phyloP scores from a whole-genome alignment of 2,888 invertebrate species.

The Electrophaes corylata region DNA sequence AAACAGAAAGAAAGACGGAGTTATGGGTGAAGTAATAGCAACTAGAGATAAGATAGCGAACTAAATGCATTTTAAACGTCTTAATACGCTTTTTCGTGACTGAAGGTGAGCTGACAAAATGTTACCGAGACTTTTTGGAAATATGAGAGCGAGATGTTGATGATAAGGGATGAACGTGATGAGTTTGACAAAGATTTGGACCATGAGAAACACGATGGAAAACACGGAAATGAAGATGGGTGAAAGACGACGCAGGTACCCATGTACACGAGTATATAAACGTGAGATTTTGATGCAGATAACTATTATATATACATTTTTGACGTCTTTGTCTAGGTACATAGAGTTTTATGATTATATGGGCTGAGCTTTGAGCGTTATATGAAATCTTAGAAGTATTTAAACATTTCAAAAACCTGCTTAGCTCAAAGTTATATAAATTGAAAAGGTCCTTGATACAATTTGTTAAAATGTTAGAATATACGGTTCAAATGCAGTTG shows the following conservation, averaged over 20 bases:
- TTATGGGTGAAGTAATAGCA: constrained; percentile 81
- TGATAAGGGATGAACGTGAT: constrained; percentile 77
- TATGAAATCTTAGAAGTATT: too few species aligned
- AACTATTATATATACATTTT: not conserved
- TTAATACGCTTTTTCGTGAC: constrained; percentile 82
- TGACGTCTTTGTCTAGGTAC: not conserved
- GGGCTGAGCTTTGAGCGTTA: not conserved
- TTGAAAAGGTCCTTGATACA: too few species aligned
- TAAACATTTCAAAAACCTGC: too few species aligned
- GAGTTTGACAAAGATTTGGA: constrained; percentile 67
- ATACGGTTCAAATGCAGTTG: not conserved
- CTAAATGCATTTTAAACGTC: constrained; percentile 83
- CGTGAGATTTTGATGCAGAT: constrained; percentile 5
- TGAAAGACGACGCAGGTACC: constrained; percentile 21
- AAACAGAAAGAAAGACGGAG: constrained; percentile 85
- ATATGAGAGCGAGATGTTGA: constrained; percentile 61
- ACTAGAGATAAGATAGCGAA: constrained; percentile 78
- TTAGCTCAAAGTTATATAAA: too few species aligned
- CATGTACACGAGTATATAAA: constrained; percentile 15
- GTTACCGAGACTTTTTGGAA: constrained; percentile 69
- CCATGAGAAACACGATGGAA: constrained; percentile 70
- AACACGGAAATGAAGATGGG: constrained; percentile 55
- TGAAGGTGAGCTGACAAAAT: constrained; percentile 77
- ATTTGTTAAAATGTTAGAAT: too few species aligned
- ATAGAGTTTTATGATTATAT: not conserved